A percentile compares a stretch with the other conserved stretches of the same genome.
Evolutionary conservation across 2,113 vertebrate genomes (phyloP).

Genomic region (Hydrolagus affinis): DNA sequence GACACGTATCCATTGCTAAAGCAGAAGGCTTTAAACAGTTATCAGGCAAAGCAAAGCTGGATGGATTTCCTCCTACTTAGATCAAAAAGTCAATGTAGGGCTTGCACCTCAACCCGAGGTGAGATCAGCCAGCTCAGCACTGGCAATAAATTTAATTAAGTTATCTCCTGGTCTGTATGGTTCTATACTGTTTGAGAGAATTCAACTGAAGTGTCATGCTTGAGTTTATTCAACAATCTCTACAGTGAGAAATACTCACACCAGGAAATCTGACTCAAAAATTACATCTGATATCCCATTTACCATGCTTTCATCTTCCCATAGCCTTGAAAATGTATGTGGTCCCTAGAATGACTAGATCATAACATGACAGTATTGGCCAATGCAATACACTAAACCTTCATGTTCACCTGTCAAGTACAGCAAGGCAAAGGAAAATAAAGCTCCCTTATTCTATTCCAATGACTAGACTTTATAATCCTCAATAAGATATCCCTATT

Average conservation of each 20-base stretch:
- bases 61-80: neutral
- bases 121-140: neutral
- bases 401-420: neutral
- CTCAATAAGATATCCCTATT: neutral
- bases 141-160: neutral
- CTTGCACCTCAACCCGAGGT: neutral
- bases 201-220: neutral
- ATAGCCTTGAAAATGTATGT: neutral
- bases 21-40: neutral
- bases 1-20: neutral
- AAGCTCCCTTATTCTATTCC: neutral
- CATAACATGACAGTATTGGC: neutral
- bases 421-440: neutral
- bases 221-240: neutral
- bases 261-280: no score
- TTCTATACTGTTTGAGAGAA: neutral
- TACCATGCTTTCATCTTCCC: neutral
- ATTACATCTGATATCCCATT: neutral
- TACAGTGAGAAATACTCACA: neutral
- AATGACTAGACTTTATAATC: neutral
- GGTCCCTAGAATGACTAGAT: neutral
- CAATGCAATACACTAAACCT: neutral
- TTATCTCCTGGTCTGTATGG: neutral
- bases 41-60: neutral
- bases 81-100: no score